Evolutionary conservation across 2,888 invertebrate genomes (phyloP), one percentile per base, ranked within the genome.

Genomic region (Microctonus aethiopoides): DNA sequence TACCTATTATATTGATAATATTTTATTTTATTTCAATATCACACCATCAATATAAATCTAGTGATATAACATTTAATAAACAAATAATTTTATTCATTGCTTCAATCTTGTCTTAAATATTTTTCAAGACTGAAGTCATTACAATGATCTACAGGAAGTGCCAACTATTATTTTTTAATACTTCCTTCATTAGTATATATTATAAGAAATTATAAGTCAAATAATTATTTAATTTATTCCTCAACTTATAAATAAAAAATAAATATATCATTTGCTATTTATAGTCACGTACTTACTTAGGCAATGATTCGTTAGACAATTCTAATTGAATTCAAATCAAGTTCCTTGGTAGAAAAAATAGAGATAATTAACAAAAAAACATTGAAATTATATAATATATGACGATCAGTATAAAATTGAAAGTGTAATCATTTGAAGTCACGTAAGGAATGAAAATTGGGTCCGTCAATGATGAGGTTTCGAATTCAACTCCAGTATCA

Each of bases 271-370:
- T n/a, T n/a, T n/a, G n/a, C n/a, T n/a, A n/a, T n/a, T n/a, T n/a
- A n/a, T n/a, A n/a, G n/a, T n/a, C n/a, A n/a, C n/a, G n/a, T n/a
- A n/a, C n/a, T n/a, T n/a, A n/a, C n/a, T n/a, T n/a, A n/a, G n/a
- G n/a, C n/a, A n/a, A n/a, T n/a, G n/a, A n/a, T n/a, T n/a, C n/a
- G n/a, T n/a, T n/a, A n/a, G n/a, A 29, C 29, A 29, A 29, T 29
- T 29, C 3, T 29, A 7, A 29, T 29, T 4, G 29, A 3, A 29
- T 5, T 3, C 7, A 29, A 29, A 29, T 5, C 63, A 20, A 64
- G 10, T 72, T 51, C 51, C 74, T 72, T 72, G 62, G 9, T 1
- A 6, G 20, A 6, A 22, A 52, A 52, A 1, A 52, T 9, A 20
- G 20, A n/a, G n/a, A n/a, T n/a, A n/a, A 2, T 52, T 16, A 20